Base-by-base conservation (phyloP, 2,888 invertebrate genomes). In the Ormyrus rosae region DNA sequence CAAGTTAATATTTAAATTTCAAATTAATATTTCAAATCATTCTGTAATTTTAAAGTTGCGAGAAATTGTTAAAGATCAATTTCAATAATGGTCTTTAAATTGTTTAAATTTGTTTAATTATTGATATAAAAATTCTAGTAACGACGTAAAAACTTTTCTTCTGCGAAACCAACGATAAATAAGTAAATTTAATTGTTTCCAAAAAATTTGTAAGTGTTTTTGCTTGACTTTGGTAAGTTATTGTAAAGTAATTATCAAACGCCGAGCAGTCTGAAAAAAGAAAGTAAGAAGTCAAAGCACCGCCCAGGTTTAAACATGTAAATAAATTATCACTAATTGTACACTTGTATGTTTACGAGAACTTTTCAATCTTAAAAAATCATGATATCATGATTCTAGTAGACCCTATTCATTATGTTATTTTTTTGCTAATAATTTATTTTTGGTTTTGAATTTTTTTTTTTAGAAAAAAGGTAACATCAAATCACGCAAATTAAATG, bases 311-410 rank as follows among this genome's bases (percentile, higher is more conserved):
- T 79, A 71, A 75, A 69, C 50, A 34, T 81, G 78, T 81, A 78
- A 55, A 78, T 78, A 75, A 71, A 72, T 69, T 68, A 65, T n/a
- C 56, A 76, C 10, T 76, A 69, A 76, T 11, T 63, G 53, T 75
- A 68, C 19, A 63, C 56, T 50, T 8, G 56, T 50, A 13, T 69
- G 9, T 70, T 68, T 76, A 61, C 58, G 61, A 69, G 51, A 56
- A 56, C 71, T 78, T 78, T 75, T 65, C 56, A 74, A 78, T 81
- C 67, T 78, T 78, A 71, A 81, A 81, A 80, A 71, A 78, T 65
- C 53, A 69, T 69, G n/a, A 10, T 63, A 45, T 71, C 19, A 8
- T 55, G 72, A 63, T 60, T 80, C 19, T 78, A 61, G 60, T 72
- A 76, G 72, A 71, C 34, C 4, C 34, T 34, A 34, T 34, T 34